phyloP scores from a whole-genome alignment of 2,113 vertebrate genomes.

The Donacobius atricapilla region DNA sequence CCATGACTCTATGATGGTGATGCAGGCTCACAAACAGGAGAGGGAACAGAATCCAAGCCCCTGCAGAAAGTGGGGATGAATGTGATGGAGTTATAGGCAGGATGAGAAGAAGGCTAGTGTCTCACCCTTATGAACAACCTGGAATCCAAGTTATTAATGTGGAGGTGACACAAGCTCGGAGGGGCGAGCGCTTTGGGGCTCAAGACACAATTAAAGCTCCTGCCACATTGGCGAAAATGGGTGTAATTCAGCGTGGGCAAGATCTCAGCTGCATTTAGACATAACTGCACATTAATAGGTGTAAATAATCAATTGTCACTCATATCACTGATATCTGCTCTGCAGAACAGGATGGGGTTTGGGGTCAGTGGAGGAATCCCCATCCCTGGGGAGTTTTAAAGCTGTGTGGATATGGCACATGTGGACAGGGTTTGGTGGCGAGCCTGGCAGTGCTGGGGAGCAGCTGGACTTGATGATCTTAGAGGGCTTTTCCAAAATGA shows the following conservation, averaged over 20 bases:
- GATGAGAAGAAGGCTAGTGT: accelerated
- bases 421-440: background rate
- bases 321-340: too few species aligned
- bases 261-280: background rate
- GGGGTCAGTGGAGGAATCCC: too few species aligned
- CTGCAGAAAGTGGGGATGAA: background rate
- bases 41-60: background rate
- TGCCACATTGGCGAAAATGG: background rate
- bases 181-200: background rate
- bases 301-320: background rate
- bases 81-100: background rate
- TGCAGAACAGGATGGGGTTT: background rate
- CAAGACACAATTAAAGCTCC: background rate
- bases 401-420: background rate
- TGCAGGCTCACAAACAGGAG: background rate
- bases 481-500: too few species aligned
- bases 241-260: background rate
- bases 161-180: background rate
- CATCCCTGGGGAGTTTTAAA: background rate
- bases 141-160: background rate
- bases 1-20: background rate
- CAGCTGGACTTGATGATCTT: background rate
- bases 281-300: background rate
- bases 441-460: background rate
- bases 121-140: background rate